A percentile compares a stretch with the other conserved stretches of the same genome.
Conservation (phyloP, 1,140 invertebrate species). For the Drosophila nannoptera region DNA sequence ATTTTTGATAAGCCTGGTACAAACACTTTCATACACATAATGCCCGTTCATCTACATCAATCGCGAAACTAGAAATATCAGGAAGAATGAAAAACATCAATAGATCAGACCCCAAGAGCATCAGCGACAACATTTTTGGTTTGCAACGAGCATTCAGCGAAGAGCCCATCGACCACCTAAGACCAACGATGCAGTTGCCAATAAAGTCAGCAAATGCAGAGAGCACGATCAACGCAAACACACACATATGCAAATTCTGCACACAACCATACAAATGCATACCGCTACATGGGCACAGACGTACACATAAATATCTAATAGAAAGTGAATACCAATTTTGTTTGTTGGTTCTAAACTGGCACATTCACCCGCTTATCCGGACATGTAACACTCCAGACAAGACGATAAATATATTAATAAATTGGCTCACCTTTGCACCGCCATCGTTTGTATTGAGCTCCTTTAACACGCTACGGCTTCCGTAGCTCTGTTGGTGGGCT, state of each 20-base stretch:
- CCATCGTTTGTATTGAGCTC: slow-evolving; percentile 64
- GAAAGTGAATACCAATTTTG: slow-evolving; percentile 42
- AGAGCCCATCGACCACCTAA: slow-evolving; percentile 28
- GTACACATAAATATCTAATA: not conserved
- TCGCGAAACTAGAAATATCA: not conserved
- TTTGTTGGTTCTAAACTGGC: slow-evolving; percentile 10
- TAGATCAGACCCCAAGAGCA: slow-evolving; percentile 10
- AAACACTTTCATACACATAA: not conserved
- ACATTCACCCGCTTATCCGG: slow-evolving; percentile 14
- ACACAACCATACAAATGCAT: not conserved
- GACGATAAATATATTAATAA: slow-evolving; percentile 20
- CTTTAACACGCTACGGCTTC: slow-evolving; percentile 52
- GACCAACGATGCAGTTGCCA: slow-evolving; percentile 16
- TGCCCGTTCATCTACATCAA: not conserved
- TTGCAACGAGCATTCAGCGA: slow-evolving; percentile 24
- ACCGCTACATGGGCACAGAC: not conserved
- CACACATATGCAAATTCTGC: not conserved
- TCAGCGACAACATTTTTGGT: slow-evolving; percentile 21
- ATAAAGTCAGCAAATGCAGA: slow-evolving; percentile 31
- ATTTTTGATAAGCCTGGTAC: not conserved
- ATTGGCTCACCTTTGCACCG: slow-evolving; percentile 52
- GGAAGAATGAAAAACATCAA: slow-evolving; percentile 27
- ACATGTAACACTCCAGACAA: slow-evolving; percentile 13
- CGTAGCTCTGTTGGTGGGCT: slow-evolving; percentile 8
- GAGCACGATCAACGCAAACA: not conserved